These are phyloP conservation scores for Rhipidura dahli DNA, from an alignment of 2,113 vertebrate species.

Conservation along the genomic window DNA sequence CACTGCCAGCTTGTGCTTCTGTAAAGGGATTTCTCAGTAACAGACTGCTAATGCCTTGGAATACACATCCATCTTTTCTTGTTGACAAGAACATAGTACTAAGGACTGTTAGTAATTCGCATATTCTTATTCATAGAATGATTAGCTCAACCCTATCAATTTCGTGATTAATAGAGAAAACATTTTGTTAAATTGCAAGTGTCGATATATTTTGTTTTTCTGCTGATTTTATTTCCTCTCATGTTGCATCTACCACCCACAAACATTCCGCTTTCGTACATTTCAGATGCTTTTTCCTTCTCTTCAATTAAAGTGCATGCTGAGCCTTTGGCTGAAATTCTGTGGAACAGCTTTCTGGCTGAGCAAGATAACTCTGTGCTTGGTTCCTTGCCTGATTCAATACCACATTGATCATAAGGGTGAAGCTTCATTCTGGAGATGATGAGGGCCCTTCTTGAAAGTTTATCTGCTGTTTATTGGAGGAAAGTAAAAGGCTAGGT, in stretches of 20 bases:
- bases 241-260: slow-evolving; percentile 29
- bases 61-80: not conserved
- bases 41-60: not conserved
- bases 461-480: slow-evolving; percentile 7
- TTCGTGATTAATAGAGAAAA: slow-evolving; percentile 36
- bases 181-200: slow-evolving; percentile 4
- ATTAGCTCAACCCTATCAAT: slow-evolving; percentile 14
- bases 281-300: slow-evolving; percentile 10
- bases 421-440: not conserved
- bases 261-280: not conserved
- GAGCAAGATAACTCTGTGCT: not conserved
- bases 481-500: not conserved
- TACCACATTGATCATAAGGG: not conserved
- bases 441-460: not conserved
- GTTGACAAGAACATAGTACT: not conserved
- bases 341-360: not conserved
- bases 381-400: slow-evolving; percentile 25
- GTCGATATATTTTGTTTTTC: slow-evolving; percentile 1
- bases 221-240: slow-evolving; percentile 31
- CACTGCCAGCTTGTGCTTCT: not conserved
- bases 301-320: not conserved
- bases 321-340: slow-evolving; percentile 34
- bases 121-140: not conserved
- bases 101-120: not conserved
- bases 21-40: not conserved